These are phyloP conservation scores for Acanthosepion lycidas DNA, from an alignment of 2,888 invertebrate species.

Conservation along the genomic window DNA sequence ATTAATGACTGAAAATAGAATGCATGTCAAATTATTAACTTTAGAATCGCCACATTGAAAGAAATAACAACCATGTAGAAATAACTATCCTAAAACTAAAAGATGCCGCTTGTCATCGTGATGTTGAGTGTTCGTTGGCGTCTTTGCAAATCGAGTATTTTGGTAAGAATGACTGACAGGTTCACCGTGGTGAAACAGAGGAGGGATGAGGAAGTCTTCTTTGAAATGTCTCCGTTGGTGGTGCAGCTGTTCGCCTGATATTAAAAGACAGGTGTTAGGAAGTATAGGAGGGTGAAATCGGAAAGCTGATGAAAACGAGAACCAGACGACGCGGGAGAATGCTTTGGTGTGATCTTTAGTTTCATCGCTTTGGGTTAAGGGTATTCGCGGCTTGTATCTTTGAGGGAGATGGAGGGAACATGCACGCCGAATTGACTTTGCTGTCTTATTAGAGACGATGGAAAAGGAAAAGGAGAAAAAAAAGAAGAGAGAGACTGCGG, in stretches of 20 bases:
- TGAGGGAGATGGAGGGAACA: not conserved
- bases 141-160: not conserved
- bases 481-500: not conserved
- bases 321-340: not conserved
- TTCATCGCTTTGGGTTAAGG: not conserved
- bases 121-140: not conserved
- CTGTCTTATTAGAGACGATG: not conserved
- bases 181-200: not conserved
- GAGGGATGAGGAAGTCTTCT: too few species aligned
- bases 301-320: not conserved
- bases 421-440: not conserved
- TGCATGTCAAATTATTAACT: too few species aligned
- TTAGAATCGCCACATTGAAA: too few species aligned
- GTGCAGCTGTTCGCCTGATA: not conserved
- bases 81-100: not conserved
- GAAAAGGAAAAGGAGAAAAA: not conserved
- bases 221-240: not conserved
- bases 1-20: too few species aligned
- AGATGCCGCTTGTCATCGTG: not conserved
- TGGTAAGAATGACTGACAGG: not conserved
- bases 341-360: not conserved
- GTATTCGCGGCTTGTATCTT: not conserved
- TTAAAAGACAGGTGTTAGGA: not conserved
- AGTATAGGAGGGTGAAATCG: not conserved
- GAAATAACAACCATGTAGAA: too few species aligned